Conservation (phyloP, 2,797 vertebrate genomes). For the Lepus townsendii region DNA sequence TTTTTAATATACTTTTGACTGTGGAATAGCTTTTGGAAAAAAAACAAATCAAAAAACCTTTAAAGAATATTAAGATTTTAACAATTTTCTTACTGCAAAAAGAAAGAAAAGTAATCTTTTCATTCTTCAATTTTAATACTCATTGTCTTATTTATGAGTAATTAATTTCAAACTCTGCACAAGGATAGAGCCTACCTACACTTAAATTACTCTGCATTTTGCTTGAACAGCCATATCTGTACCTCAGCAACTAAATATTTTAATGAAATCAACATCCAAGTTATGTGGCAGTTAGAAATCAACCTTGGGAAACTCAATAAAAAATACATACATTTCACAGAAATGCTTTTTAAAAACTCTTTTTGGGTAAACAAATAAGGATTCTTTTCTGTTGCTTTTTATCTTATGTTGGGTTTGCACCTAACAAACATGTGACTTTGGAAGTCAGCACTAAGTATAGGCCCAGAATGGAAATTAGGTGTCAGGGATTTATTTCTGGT, state of each 20-base stretch:
- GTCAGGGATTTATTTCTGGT: constrained; percentile 21
- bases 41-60: not conserved
- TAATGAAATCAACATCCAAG: not conserved
- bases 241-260: not conserved
- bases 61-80: not conserved
- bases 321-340: not conserved
- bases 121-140: not conserved
- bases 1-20: constrained; percentile 17
- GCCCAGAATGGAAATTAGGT: not conserved
- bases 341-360: constrained; percentile 26
- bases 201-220: constrained; percentile 5
- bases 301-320: not conserved
- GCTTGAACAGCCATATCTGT: constrained; percentile 5
- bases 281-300: not conserved
- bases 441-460: not conserved
- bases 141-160: not conserved
- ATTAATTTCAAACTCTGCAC: not conserved
- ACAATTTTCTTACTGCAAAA: constrained; percentile 12
- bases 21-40: constrained; percentile 22
- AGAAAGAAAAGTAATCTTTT: not conserved
- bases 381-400: constrained; percentile 48
- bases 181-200: not conserved
- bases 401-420: constrained; percentile 38
- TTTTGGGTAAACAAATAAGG: constrained; percentile 15
- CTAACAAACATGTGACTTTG: not conserved